Evolutionary conservation across 1,140 invertebrate species (phyloP).

Genomic region (Samia ricini): DNA sequence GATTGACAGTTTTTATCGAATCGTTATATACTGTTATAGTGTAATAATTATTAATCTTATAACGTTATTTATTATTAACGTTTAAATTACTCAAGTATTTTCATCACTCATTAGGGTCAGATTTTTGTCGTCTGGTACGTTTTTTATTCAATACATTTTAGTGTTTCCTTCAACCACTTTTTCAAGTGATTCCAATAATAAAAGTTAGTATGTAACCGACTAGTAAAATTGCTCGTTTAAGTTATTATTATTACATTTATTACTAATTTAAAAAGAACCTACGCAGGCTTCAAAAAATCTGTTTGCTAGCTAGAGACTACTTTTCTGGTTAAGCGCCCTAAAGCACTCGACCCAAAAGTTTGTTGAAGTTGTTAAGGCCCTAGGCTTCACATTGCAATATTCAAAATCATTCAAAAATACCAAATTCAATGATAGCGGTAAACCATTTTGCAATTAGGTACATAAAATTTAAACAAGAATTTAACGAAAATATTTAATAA

Average conservation of each 20-base stretch:
- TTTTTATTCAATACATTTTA: neutral
- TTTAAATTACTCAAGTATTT: neutral
- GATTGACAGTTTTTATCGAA: conserved; percentile 3
- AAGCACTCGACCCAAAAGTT: too few species aligned
- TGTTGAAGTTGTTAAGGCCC: too few species aligned
- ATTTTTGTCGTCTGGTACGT: neutral
- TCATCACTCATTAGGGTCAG: neutral
- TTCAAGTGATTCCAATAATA: too few species aligned
- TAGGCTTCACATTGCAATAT: neutral
- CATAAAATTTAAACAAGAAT: neutral
- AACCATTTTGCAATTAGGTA: neutral
- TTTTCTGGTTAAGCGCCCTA: too few species aligned
- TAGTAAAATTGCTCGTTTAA: too few species aligned
- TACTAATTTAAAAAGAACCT: too few species aligned
- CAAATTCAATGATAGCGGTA: conserved; percentile 10
- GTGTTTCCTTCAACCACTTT: neutral
- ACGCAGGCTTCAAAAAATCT: too few species aligned
- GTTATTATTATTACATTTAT: too few species aligned
- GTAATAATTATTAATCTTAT: conserved; percentile 2
- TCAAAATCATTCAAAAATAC: conserved; percentile 5
- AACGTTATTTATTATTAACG: neutral
- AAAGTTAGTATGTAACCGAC: too few species aligned
- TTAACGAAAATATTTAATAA: neutral
- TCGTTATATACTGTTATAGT: neutral
- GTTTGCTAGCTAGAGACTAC: too few species aligned